Conservation (phyloP, 2,797 vertebrate species). For the Euphonia xanthogaster region DNA sequence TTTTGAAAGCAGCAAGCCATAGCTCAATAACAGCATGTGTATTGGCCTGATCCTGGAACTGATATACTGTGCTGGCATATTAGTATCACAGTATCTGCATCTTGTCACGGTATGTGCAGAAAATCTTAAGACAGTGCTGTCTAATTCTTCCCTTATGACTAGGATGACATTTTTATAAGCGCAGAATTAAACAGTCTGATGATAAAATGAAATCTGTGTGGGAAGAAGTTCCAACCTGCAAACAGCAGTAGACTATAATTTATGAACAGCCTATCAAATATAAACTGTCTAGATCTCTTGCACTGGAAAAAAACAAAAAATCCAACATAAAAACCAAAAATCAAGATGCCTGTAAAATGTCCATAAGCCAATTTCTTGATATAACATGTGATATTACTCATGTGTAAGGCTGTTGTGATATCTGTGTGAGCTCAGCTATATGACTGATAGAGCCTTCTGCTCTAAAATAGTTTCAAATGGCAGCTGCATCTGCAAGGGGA, state of each 20-base stretch:
- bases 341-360: background rate
- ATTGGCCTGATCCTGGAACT: background rate
- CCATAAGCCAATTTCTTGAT: background rate
- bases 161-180: constrained; percentile 57
- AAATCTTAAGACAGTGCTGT: constrained; percentile 17
- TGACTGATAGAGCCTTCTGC: background rate
- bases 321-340: background rate
- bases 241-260: constrained; percentile 46
- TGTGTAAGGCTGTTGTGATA: background rate
- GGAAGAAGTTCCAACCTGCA: constrained; percentile 62
- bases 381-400: background rate
- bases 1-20: background rate
- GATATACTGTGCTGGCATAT: background rate
- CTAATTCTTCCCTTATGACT: constrained; percentile 52
- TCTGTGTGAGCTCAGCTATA: background rate
- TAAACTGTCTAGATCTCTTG: constrained; percentile 25
- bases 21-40: background rate
- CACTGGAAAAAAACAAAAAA: background rate
- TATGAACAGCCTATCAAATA: constrained; percentile 38
- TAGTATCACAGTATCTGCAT: background rate
- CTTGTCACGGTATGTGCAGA: constrained; percentile 19
- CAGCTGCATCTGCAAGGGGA: background rate
- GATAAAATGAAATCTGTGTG: constrained; percentile 62
- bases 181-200: constrained; percentile 60
- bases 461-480: background rate